A percentile compares a stretch with the other conserved stretches of the same genome.
These are phyloP conservation scores for Lepeophtheirus nordmannii DNA, from an alignment of 2,888 invertebrate species.

Conservation along the genomic window DNA sequence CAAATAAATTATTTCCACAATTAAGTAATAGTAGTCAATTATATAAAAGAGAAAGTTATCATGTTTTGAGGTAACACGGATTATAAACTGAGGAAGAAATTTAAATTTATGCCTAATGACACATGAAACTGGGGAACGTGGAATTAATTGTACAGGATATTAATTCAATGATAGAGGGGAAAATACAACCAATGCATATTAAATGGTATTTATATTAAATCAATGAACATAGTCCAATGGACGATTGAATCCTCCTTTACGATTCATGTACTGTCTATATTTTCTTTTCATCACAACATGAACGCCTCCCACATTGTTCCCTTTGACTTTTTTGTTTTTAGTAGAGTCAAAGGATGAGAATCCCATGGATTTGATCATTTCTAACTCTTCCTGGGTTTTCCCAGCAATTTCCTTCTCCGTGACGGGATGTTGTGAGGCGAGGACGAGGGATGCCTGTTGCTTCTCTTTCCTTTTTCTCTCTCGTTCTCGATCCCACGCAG, in stretches of 20 bases:
- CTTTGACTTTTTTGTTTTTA: constrained; percentile 44
- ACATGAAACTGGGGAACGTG: no score
- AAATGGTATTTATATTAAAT: not conserved
- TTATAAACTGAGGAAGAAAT: no score
- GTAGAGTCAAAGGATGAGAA: constrained; percentile 90
- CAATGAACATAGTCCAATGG: constrained; percentile 52
- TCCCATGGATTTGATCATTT: constrained; percentile 92
- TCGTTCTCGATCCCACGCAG: constrained; percentile 25
- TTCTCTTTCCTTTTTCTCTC: constrained; percentile 26
- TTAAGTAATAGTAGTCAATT: no score
- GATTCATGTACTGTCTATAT: constrained; percentile 97
- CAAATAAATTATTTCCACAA: no score
- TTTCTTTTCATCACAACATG: constrained; percentile 89
- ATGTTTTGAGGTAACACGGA: no score
- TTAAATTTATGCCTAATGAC: no score
- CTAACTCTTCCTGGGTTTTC: constrained; percentile 74
- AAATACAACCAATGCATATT: not conserved
- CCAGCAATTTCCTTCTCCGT: constrained; percentile 70
- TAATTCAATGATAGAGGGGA: no score
- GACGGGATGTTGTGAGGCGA: constrained; percentile 17
- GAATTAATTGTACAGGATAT: no score
- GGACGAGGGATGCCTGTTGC: constrained; percentile 24
- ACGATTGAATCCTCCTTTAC: constrained; percentile 95
- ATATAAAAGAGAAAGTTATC: no score
- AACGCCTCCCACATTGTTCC: constrained; percentile 83